A percentile compares a stretch with the other conserved stretches of the same genome.
Evolutionary conservation across 2,113 vertebrate genomes (phyloP).

Genomic region (Oophaga pumilio): DNA sequence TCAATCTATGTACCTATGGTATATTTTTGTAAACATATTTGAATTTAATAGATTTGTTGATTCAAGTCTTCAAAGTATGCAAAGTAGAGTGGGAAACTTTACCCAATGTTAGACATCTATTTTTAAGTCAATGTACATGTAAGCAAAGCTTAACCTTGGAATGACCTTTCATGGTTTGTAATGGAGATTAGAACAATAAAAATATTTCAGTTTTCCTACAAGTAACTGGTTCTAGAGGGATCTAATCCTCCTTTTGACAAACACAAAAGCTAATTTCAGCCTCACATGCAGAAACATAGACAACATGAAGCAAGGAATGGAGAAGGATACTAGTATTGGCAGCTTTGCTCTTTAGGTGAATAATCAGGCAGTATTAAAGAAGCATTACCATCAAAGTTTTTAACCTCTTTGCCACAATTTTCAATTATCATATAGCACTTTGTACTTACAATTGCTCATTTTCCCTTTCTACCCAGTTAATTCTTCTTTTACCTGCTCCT

Average conservation of each 20-base stretch:
- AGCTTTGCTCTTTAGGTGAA: not conserved
- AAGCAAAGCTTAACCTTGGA: constrained; percentile 30
- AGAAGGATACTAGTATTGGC: not conserved
- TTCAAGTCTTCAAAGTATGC: not conserved
- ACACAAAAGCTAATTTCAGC: not conserved
- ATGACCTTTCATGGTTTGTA: constrained; percentile 33
- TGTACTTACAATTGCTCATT: no score
- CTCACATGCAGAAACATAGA: not conserved
- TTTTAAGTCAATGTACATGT: constrained; percentile 34
- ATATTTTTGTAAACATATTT: not conserved
- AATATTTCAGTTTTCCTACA: not conserved
- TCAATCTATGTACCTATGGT: not conserved
- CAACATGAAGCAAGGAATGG: not conserved
- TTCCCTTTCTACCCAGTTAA: no score
- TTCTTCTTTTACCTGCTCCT: no score
- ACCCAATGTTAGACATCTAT: constrained; percentile 51
- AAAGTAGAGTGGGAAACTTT: constrained; percentile 11
- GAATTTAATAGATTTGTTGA: constrained; percentile 2
- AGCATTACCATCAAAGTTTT: no score
- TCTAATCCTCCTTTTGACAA: not conserved
- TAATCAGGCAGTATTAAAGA: no score
- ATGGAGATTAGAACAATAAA: not conserved
- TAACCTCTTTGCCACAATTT: not conserved
- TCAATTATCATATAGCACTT: not conserved
- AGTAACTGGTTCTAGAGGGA: not conserved